Conservation (phyloP, 2,797 vertebrate genomes). For the Chloroceryle inda region DNA sequence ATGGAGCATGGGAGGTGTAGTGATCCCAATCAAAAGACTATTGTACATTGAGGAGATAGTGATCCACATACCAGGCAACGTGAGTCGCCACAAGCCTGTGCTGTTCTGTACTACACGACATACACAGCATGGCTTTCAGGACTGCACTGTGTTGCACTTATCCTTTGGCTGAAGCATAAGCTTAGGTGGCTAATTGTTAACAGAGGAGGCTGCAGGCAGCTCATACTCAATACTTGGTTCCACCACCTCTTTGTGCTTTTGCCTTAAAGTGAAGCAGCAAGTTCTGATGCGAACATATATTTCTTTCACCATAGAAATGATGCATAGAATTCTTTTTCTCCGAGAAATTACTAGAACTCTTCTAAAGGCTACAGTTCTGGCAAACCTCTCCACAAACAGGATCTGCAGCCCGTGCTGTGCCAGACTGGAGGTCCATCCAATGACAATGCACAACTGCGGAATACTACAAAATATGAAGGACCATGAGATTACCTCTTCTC, state of each 20-base stretch:
- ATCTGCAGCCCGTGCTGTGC: background rate
- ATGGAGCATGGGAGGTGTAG: background rate
- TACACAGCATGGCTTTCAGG: accelerated
- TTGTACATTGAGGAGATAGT: background rate
- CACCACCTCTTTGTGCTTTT: background rate
- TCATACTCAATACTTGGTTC: background rate
- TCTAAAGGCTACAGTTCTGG: background rate
- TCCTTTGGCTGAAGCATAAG: background rate
- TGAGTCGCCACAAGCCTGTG: background rate
- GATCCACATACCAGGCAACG: background rate
- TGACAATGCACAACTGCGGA: background rate
- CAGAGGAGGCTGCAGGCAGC: background rate
- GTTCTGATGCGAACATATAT: background rate
- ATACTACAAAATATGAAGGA: background rate
- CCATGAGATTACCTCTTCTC: background rate
- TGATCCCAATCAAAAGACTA: background rate
- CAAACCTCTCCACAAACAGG: background rate
- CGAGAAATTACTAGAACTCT: background rate
- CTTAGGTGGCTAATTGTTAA: background rate
- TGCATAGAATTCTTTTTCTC: background rate
- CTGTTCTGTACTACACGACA: background rate
- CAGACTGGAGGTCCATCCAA: background rate
- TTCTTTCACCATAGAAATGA: background rate
- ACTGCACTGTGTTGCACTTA: background rate
- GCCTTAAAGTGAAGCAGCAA: background rate